These are phyloP conservation scores for Pogonomyrmex barbatus DNA, from an alignment of 1,140 invertebrate species.

Conservation along the genomic window DNA sequence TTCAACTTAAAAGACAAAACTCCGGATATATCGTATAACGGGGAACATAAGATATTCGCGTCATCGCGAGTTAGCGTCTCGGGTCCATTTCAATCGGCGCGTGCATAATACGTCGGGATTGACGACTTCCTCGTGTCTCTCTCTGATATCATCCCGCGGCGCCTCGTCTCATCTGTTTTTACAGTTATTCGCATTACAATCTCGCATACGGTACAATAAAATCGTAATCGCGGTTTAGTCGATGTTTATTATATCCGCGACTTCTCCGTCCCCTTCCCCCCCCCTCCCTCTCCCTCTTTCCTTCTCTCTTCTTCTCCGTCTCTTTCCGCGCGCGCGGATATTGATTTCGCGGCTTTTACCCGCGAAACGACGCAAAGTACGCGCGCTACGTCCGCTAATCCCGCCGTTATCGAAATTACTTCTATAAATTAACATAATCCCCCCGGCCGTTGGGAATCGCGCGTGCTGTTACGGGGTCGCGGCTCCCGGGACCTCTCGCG, in stretches of 20 bases:
- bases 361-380: not conserved
- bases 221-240: conserved; percentile 31
- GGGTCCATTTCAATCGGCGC: conserved; percentile 41
- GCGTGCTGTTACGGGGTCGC: conserved; percentile 44
- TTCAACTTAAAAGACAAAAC: not conserved
- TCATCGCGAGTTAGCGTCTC: conserved; percentile 5
- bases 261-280: not conserved
- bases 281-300: not conserved
- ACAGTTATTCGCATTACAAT: conserved; percentile 54
- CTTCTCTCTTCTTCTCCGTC: too few species aligned
- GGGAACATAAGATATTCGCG: not conserved
- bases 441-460: conserved; percentile 32
- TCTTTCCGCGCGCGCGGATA: not conserved
- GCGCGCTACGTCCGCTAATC: conserved; percentile 36
- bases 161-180: conserved; percentile 47
- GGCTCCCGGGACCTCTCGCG: conserved; percentile 57
- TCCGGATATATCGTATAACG: conserved; percentile 25
- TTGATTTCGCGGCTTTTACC: conserved; percentile 39
- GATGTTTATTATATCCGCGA: not conserved
- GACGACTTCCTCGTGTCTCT: conserved; percentile 43
- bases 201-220: conserved; percentile 23
- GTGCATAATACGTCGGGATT: conserved; percentile 38
- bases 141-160: conserved; percentile 36
- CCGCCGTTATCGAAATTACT: conserved; percentile 62
- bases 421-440: conserved; percentile 47